Base-by-base conservation (phyloP, 2,797 vertebrate species). In the Hybognathus amarus region DNA sequence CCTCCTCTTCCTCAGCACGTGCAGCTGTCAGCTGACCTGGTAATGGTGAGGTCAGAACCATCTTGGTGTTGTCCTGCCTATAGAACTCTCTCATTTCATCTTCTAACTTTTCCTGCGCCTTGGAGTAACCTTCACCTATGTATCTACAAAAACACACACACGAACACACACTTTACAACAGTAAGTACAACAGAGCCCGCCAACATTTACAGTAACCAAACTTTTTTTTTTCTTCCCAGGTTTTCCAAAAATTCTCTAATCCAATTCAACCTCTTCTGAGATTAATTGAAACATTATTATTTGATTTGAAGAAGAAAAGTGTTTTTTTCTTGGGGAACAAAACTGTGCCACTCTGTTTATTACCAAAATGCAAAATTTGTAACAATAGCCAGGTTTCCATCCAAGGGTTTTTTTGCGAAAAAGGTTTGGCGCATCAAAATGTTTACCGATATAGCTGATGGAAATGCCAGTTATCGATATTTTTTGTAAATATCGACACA, bases 51-150 rank as follows among this genome's bases (percentile, higher is more conserved):
- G 90, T 89, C 86, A 95, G 61, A 40, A 91, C 84, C 20, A 92
- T 89, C 27, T 89, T 87, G 15, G 87, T 88, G 61, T 92, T 85
- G 36, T 92, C 92, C 86, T 93, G 91, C 74, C 90, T 89, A 30
- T 98, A 99, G 90, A 94, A 97, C 13, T 94, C 95, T 87, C 96
- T 97, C 97, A 99, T 98, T 74, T 97, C 94, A 83, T 98, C 97
- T 91, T 99, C 98, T 96, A 99, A 96, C 83, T 93, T 90, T 69
- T 99, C 98, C 90, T 97, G 97, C n/a, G 97, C 96, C 61, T 93
- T 95, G 13, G 97, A 99, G 91, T 98, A 99, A 82, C 95, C 94
- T 88, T 97, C 95, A 7, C 97, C 97, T 66, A 99, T 96, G 90
- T 97, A 99, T 89, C 98, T 99, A 91, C 42, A 68, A 77, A 83